These are phyloP conservation scores for Eonycteris spelaea DNA, from an alignment of 2,113 vertebrate genomes.

Conservation along the genomic window DNA sequence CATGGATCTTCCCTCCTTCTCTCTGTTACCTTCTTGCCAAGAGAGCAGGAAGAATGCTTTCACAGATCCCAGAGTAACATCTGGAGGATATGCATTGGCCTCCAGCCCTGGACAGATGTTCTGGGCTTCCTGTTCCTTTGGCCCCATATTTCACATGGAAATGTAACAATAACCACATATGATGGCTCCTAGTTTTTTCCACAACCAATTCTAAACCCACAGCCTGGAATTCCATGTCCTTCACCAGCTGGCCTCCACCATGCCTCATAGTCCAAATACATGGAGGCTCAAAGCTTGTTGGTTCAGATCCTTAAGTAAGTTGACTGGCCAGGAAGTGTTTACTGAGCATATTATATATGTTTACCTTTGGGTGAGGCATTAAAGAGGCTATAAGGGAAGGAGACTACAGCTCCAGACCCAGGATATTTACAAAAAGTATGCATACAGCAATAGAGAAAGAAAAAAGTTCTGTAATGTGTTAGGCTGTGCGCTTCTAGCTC, in stretches of 20 bases:
- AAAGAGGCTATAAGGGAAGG: background rate
- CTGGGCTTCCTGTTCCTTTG: constrained; percentile 41
- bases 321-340: background rate
- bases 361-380: background rate
- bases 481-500: background rate
- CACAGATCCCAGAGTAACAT: constrained; percentile 62
- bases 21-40: constrained; percentile 56
- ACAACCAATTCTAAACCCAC: constrained; percentile 22
- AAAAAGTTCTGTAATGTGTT: background rate
- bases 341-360: background rate
- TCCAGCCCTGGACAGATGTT: constrained; percentile 72
- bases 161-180: constrained; percentile 56
- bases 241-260: background rate
- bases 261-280: background rate
- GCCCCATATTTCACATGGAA: constrained; percentile 66
- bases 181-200: constrained; percentile 42
- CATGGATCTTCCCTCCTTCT: constrained; percentile 50
- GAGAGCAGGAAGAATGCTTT: constrained; percentile 60
- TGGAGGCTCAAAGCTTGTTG: background rate
- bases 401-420: background rate
- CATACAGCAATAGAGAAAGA: background rate
- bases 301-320: background rate
- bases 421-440: background rate
- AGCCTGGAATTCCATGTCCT: background rate
- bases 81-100: constrained; percentile 71